Base-by-base conservation (phyloP, 1,140 invertebrate species). In the Cotesia typhae region DNA sequence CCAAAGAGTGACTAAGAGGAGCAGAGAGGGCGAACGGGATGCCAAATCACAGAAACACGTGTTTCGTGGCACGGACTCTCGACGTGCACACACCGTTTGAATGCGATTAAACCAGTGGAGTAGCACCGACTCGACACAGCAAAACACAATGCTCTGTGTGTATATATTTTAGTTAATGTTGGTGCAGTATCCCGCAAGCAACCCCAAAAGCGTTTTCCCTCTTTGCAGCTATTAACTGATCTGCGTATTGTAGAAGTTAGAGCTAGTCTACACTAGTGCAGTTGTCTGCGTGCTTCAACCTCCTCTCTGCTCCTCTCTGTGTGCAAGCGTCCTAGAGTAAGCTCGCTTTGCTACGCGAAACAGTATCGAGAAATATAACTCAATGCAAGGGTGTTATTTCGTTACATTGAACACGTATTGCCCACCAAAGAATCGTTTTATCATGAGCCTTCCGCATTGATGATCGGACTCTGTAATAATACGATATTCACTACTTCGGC, bases 21-120 rank as follows among this genome's bases (percentile, higher is more conserved):
- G 14, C 55, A 75, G 20, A 38, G 57, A 60, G 67, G 36, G 60
- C 59, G 47, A 67, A 57, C 51, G 12, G 38, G 38, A 64, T n/a
- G 52, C 52, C 70, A 76, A 81, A 77, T 81, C 78, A 76, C 76
- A 79, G 80, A 74, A 80, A 78, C 79, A 77, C 78, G 78, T 77
- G 80, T 79, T 77, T 67, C 74, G 60, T 36, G 41, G 6, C 41
- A 37, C 59, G 55, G 65, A 57, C 41, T 47, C 59, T 68, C 63
- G 71, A 73, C 71, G 67, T 57, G 64, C 75, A 73, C 74, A 73
- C 37, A 77, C 71, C 75, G 76, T 76, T 77, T 77, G 69, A 77
- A 76, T 76, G 73, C 76, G 80, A 77, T 79, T 78, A 78, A 80
- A 74, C 71, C 76, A 67, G 59, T 64, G 73, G 68, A 74, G 72